phyloP scores from a whole-genome alignment of 2,888 invertebrate species.

The Drosophila testacea region DNA sequence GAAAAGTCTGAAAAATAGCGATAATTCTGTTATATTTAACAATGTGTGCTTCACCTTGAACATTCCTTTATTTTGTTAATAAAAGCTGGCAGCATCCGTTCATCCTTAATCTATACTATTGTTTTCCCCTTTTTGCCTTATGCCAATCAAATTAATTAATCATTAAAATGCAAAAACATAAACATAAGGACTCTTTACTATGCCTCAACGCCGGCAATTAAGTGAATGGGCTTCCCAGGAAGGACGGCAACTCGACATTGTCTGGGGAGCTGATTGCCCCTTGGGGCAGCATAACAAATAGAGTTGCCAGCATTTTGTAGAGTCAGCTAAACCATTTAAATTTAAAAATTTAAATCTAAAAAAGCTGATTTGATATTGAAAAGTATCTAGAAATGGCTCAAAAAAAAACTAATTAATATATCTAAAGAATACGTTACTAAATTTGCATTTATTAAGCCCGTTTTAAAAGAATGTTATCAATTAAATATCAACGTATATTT shows the following conservation, averaged over 20 bases:
- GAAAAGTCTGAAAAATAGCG: too few species aligned
- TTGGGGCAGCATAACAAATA: background rate
- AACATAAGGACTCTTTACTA: slow-evolving; percentile 50
- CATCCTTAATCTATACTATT: background rate
- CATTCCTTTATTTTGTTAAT: background rate
- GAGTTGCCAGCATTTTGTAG: too few species aligned
- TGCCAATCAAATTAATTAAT: slow-evolving; percentile 61
- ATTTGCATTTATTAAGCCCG: too few species aligned
- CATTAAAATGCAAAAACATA: slow-evolving; percentile 45
- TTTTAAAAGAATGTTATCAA: too few species aligned
- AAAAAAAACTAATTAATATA: too few species aligned
- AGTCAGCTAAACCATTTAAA: too few species aligned
- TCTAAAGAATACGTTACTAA: too few species aligned
- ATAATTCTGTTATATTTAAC: too few species aligned
- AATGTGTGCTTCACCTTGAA: background rate
- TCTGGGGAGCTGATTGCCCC: background rate
- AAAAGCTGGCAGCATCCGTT: background rate
- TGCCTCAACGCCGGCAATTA: slow-evolving; percentile 59
- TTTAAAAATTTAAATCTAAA: too few species aligned
- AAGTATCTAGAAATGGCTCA: too few species aligned
- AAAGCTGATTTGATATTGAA: too few species aligned
- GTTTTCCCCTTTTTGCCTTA: slow-evolving; percentile 1
- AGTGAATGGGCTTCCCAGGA: slow-evolving; percentile 19
- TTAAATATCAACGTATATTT: too few species aligned
- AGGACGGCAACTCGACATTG: slow-evolving; percentile 4